Percentiles rank a stretch among this genome's conserved stretches.
These are phyloP conservation scores for Calonectris borealis DNA, from an alignment of 2,113 vertebrate species.

Conservation along the genomic window DNA sequence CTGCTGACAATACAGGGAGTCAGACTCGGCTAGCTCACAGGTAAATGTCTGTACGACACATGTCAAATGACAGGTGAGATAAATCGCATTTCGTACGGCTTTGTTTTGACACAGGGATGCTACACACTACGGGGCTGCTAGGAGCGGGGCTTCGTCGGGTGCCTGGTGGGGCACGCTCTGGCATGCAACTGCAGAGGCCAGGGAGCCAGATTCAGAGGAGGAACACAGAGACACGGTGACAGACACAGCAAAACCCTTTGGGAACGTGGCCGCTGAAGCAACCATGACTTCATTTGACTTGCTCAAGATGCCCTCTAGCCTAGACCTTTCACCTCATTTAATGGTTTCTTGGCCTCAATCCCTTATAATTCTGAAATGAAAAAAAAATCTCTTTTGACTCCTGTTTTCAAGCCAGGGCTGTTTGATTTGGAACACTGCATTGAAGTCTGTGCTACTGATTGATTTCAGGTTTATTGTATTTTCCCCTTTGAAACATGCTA, in stretches of 20 bases:
- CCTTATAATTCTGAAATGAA: slow-evolving; percentile 48
- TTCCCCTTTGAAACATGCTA: slow-evolving; percentile 53
- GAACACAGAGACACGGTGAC: neutral
- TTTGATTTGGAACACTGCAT: slow-evolving; percentile 39
- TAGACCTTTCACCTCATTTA: slow-evolving; percentile 64
- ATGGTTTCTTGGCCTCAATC: slow-evolving; percentile 56
- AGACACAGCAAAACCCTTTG: slow-evolving; percentile 38
- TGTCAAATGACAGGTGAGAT: rapidly evolving
- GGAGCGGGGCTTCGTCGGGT: neutral
- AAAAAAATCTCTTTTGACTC: slow-evolving; percentile 36
- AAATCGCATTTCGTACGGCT: neutral
- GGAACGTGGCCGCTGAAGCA: slow-evolving; percentile 33
- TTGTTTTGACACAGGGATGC: neutral
- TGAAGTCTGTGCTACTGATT: slow-evolving; percentile 56
- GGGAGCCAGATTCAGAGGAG: neutral
- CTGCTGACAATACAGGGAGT: neutral
- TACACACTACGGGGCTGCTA: rapidly evolving
- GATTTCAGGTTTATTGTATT: slow-evolving; percentile 65
- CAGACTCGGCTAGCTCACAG: neutral
- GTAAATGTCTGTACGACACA: neutral
- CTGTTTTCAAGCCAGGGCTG: slow-evolving; percentile 44
- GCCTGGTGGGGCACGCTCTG: neutral
- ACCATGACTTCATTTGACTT: slow-evolving; percentile 63
- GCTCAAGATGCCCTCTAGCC: slow-evolving; percentile 61
- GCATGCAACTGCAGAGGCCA: neutral